Evolutionary conservation across 2,797 vertebrate genomes (phyloP), one percentile per base, ranked within the genome.

Genomic region (Cottoperca gobio): DNA sequence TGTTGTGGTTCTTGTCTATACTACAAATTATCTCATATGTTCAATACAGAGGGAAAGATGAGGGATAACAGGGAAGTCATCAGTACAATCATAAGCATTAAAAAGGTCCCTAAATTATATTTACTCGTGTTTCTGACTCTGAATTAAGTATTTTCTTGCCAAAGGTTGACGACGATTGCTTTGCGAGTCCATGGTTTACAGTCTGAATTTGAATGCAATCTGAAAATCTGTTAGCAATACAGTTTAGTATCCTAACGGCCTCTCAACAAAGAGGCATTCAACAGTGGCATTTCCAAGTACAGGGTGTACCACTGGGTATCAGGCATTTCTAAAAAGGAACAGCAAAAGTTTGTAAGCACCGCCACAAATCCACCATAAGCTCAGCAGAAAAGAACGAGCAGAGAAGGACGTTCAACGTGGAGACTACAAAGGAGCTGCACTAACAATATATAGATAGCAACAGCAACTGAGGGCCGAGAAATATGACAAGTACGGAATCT

Each of bases 401-500:
- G 72, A 54, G 46, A 39, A 72, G 7, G 42, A 35, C 55, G 52
- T 66, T 72, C 49, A 63, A 79, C 28, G 42, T 33, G 31, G 45
- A 2, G 33, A 70, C 66, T 5, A 83, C 75, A 83, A 67, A 19
- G 35, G 69, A 79, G 58, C 72, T 13, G 48, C 48, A 43, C 48
- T 70, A 68, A 86, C 75, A 82, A 84, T 87, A 84, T 87, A 81
- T 81, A 76, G 70, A 76, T 21, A 43, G 66, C 3, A 39, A 64
- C 74, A 54, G 79, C 3, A 8, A 40, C n/a, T 42, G 73, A 83
- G 68, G 70, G n/a, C 7, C 42, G 24, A 70, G 76, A 86, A 83
- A 82, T 74, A 53, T 37, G 81, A 75, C 68, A 5, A 79, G 59
- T 10, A 37, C 1, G 28, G 39, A 42, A 79, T 70, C 52, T 80